These are phyloP conservation scores for Crambe crambe DNA, from an alignment of 37 sponge, comb jelly and placozoan genomes.

Conservation along the genomic window DNA sequence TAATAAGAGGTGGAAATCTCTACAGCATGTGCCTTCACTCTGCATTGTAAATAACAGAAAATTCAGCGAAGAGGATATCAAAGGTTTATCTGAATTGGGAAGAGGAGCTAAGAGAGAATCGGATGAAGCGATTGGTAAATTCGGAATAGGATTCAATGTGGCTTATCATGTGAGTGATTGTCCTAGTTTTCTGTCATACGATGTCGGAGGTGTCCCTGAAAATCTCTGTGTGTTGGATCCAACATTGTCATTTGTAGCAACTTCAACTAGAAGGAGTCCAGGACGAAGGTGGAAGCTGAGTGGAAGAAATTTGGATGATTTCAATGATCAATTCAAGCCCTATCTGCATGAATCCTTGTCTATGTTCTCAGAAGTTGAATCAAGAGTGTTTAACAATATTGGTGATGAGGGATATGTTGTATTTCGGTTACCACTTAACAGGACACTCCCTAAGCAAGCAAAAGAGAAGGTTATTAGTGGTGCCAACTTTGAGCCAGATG, in stretches of 20 bases:
- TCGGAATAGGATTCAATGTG: slow-evolving; percentile 91
- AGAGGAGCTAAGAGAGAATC: slow-evolving; percentile 70
- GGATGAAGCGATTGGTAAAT: slow-evolving; percentile 68
- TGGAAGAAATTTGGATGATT: not conserved
- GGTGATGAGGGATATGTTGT: slow-evolving; percentile 36
- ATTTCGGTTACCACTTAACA: slow-evolving; percentile 59
- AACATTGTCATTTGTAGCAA: slow-evolving; percentile 17
- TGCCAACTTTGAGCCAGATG: not conserved
- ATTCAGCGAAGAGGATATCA: slow-evolving; percentile 68
- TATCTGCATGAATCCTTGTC: slow-evolving; percentile 34
- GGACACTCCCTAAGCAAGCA: too few relatives aligned
- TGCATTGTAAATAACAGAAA: slow-evolving; percentile 72
- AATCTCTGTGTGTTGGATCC: slow-evolving; percentile 80
- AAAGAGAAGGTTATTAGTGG: not conserved
- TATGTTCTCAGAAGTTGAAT: slow-evolving; percentile 16
- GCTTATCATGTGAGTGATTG: slow-evolving; percentile 87
- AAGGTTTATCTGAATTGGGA: slow-evolving; percentile 76
- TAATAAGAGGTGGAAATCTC: slow-evolving; percentile 38
- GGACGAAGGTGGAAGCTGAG: slow-evolving; percentile 35
- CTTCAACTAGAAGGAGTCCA: slow-evolving; percentile 7
- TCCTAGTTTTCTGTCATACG: slow-evolving; percentile 69
- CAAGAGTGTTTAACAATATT: slow-evolving; percentile 23
- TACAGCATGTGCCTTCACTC: slow-evolving; percentile 62
- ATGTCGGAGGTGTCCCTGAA: slow-evolving; percentile 34
- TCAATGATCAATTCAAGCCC: slow-evolving; percentile 57